phyloP scores from a whole-genome alignment of 1,140 invertebrate species.

The Littorina saxatilis region DNA sequence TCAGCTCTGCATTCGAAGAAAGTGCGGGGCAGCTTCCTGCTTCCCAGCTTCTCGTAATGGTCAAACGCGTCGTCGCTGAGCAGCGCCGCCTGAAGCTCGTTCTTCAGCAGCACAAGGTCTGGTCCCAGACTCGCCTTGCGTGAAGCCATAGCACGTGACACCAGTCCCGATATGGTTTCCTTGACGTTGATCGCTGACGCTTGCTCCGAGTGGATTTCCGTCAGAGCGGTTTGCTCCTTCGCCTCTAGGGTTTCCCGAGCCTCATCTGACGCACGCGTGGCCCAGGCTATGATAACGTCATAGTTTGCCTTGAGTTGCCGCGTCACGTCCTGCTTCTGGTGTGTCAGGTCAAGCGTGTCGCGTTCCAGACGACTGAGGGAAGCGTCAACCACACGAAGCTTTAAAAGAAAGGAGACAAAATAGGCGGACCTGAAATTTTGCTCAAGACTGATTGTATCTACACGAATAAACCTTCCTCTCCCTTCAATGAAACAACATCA shows the following conservation, averaged over 20 bases:
- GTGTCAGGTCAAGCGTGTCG: conserved; percentile 4
- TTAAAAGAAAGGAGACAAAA: neutral
- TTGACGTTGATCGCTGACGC: neutral
- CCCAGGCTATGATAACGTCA: neutral
- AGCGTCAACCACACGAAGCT: neutral
- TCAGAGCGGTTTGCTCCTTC: neutral
- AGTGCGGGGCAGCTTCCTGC: neutral
- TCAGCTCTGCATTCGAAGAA: neutral
- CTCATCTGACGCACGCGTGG: conserved; percentile 20
- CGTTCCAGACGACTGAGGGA: conserved; percentile 13
- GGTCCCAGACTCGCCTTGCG: neutral
- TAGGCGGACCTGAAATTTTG: too few relatives aligned
- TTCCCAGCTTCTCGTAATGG: neutral
- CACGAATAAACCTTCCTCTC: neutral
- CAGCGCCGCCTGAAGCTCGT: conserved; percentile 9
- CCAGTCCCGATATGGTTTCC: neutral
- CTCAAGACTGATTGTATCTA: too few relatives aligned
- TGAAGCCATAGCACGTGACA: neutral
- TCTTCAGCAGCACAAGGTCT: neutral
- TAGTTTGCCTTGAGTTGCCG: neutral
- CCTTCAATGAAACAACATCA: neutral
- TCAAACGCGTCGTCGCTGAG: conserved; percentile 6
- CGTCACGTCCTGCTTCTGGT: conserved; percentile 18
- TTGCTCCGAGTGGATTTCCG: conserved; percentile 3
- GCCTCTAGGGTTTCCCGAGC: neutral